These are phyloP conservation scores for Zosterops lateralis DNA, from an alignment of 2,113 vertebrate species.

Conservation along the genomic window DNA sequence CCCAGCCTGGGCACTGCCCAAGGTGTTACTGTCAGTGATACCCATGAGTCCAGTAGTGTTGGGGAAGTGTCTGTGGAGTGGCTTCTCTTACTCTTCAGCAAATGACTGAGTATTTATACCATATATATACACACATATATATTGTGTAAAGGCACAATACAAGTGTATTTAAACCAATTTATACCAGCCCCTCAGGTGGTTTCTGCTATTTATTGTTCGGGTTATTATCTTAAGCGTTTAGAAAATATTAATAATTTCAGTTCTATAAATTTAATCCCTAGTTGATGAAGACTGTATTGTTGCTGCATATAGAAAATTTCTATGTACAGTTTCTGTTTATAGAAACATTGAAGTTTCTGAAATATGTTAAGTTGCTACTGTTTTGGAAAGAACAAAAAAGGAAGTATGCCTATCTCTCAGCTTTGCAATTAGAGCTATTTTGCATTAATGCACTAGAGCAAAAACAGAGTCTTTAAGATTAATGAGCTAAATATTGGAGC, in stretches of 20 bases:
- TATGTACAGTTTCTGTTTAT: not conserved
- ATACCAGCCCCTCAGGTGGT: not conserved
- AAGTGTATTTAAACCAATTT: not conserved
- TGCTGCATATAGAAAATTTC: not conserved
- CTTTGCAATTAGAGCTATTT: not conserved
- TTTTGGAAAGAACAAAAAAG: not conserved
- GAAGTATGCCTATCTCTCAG: not conserved
- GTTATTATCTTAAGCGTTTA: not conserved
- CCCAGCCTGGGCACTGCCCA: not conserved
- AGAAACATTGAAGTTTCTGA: not conserved
- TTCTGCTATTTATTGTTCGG: not conserved
- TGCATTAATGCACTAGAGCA: not conserved
- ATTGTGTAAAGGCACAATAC: too few species aligned
- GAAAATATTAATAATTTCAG: not conserved
- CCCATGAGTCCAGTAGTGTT: fast-evolving
- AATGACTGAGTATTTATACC: not conserved
- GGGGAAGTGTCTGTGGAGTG: not conserved
- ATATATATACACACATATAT: too few species aligned
- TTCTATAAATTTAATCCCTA: not conserved
- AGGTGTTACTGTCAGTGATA: not conserved
- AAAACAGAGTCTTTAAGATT: conserved; percentile 19
- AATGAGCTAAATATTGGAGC: conserved; percentile 19
- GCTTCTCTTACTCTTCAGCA: not conserved
- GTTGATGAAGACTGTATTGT: not conserved
- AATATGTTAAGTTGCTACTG: not conserved